These are phyloP conservation scores for Cheumatopsyche charites DNA, from an alignment of 1,140 invertebrate species.

Conservation along the genomic window DNA sequence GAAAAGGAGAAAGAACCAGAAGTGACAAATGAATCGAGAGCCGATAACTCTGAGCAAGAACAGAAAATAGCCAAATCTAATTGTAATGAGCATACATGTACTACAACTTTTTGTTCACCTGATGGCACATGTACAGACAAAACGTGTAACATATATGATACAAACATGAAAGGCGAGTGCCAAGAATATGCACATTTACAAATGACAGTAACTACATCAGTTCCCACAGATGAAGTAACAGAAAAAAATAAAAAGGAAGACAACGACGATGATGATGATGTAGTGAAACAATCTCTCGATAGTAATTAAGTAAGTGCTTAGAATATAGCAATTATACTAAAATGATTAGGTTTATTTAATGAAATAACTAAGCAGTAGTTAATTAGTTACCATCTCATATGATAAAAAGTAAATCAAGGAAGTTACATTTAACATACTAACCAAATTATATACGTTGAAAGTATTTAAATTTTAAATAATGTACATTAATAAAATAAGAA, in stretches of 20 bases:
- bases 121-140: constrained; percentile 53
- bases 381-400: no score
- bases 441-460: no score
- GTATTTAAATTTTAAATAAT: no score
- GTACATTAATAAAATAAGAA: no score
- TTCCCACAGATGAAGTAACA: constrained; percentile 1
- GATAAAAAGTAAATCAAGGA: no score
- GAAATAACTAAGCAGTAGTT: no score
- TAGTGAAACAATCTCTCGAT: background rate
- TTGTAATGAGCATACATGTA: constrained; percentile 59
- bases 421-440: no score
- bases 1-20: background rate
- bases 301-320: constrained; percentile 5
- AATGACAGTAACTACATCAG: constrained; percentile 34
- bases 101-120: constrained; percentile 55
- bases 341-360: no score
- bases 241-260: background rate
- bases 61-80: constrained; percentile 57
- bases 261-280: background rate
- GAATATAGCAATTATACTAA: no score
- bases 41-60: constrained; percentile 47
- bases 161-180: constrained; percentile 58
- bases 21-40: background rate
- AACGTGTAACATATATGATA: constrained; percentile 60
- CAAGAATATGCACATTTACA: constrained; percentile 51